phyloP scores from a whole-genome alignment of 2,797 vertebrate species.

The Pelobates cultripes region DNA sequence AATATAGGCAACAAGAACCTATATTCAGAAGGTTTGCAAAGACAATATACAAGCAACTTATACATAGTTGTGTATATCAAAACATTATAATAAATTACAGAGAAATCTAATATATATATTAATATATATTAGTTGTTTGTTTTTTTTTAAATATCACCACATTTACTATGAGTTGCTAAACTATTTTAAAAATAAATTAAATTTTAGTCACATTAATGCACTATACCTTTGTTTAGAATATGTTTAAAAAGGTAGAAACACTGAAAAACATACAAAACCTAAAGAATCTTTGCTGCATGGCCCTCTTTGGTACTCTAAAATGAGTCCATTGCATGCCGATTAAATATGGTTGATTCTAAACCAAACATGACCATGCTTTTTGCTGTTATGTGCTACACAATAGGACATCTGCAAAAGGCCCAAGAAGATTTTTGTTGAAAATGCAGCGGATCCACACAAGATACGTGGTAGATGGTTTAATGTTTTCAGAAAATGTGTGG shows the following conservation, averaged over 20 bases:
- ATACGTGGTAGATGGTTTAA: slow-evolving; percentile 97
- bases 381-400: slow-evolving; percentile 86
- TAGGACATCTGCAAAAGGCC: slow-evolving; percentile 95
- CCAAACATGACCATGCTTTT: slow-evolving; percentile 4
- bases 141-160: background rate
- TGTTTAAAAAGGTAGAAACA: background rate
- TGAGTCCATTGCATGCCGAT: background rate
- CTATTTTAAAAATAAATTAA: background rate
- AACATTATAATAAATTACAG: slow-evolving; percentile 12
- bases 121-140: background rate
- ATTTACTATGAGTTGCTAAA: slow-evolving; percentile 2
- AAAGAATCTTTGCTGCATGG: background rate
- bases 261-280: slow-evolving; percentile 11
- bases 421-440: slow-evolving; percentile 93
- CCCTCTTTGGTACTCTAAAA: background rate
- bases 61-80: slow-evolving; percentile 6
- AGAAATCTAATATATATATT: background rate
- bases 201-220: background rate
- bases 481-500: slow-evolving; percentile 97
- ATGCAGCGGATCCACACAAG: slow-evolving; percentile 98
- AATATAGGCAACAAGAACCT: too few relatives aligned
- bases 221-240: background rate
- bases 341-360: slow-evolving; percentile 15
- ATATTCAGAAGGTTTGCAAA: too few relatives aligned
- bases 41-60: background rate